A percentile compares a stretch with the other conserved stretches of the same genome.
These are phyloP conservation scores for Platorchestia sp. DNA, from an alignment of 1,140 invertebrate species.

Conservation along the genomic window DNA sequence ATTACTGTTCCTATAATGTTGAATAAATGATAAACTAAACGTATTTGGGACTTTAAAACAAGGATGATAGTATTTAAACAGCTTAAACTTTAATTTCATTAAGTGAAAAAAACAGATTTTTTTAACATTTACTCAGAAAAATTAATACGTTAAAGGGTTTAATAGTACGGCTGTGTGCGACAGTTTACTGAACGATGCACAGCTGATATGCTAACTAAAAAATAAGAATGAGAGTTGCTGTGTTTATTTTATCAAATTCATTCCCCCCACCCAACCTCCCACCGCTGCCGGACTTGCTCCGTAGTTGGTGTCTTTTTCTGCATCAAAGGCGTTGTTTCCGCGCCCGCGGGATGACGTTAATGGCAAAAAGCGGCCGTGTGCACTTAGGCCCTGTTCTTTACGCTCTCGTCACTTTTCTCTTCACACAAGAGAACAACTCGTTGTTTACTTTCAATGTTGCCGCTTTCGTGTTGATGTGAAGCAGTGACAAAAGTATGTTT, in stretches of 20 bases:
- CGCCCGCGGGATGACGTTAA: neutral
- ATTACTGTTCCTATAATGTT: too few species aligned
- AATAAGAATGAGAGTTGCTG: neutral
- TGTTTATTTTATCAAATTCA: neutral
- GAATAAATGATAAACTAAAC: too few species aligned
- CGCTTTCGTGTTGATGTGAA: too few species aligned
- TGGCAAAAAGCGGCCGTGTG: neutral
- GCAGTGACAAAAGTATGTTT: too few species aligned
- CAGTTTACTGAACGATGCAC: neutral
- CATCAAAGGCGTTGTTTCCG: neutral
- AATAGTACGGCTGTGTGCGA: neutral
- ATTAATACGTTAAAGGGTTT: too few species aligned
- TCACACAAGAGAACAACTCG: too few species aligned
- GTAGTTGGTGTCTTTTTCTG: neutral
- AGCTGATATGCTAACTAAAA: neutral
- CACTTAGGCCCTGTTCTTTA: neutral
- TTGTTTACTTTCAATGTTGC: too few species aligned
- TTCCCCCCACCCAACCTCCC: neutral
- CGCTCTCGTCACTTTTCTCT: neutral
- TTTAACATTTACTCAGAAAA: too few species aligned
- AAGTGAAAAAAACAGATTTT: too few species aligned
- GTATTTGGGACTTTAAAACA: too few species aligned
- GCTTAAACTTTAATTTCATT: too few species aligned
- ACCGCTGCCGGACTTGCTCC: neutral
- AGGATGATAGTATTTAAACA: too few species aligned